A percentile compares a stretch with the other conserved stretches of the same genome.
These are phyloP conservation scores for Diacarnus erythraeanus DNA, from an alignment of 37 sponge, comb jelly and placozoan genomes.

Conservation along the genomic window DNA sequence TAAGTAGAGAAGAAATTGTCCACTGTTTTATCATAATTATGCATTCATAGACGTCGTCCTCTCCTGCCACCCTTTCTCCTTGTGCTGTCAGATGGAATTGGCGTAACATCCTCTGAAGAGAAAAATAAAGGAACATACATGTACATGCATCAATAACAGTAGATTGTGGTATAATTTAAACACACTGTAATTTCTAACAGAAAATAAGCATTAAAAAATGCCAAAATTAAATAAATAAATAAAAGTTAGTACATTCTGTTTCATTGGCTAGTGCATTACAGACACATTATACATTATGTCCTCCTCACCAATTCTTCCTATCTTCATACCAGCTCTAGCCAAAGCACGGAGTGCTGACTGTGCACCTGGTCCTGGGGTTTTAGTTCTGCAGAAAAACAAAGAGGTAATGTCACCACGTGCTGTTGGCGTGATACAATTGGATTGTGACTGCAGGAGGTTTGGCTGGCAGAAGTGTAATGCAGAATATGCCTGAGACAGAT, in stretches of 20 bases:
- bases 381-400: slow-evolving; percentile 66
- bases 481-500: no score
- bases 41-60: slow-evolving; percentile 88
- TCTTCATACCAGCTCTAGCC: slow-evolving; percentile 98
- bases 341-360: slow-evolving; percentile 96
- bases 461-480: no score
- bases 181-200: neutral
- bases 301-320: slow-evolving; percentile 89
- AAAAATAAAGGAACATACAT: neutral
- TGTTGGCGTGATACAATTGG: no score
- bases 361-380: slow-evolving; percentile 99
- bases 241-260: neutral
- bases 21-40: neutral
- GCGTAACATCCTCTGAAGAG: slow-evolving; percentile 98
- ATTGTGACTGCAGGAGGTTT: no score
- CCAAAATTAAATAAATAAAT: neutral
- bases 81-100: slow-evolving; percentile 97
- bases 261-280: neutral
- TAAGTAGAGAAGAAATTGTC: neutral
- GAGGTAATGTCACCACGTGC: neutral
- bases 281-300: neutral
- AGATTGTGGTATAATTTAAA: no score
- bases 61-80: slow-evolving; percentile 98
- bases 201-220: neutral
- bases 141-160: neutral